These are phyloP conservation scores for Penelope pileata DNA, from an alignment of 2,113 vertebrate genomes.

Conservation along the genomic window DNA sequence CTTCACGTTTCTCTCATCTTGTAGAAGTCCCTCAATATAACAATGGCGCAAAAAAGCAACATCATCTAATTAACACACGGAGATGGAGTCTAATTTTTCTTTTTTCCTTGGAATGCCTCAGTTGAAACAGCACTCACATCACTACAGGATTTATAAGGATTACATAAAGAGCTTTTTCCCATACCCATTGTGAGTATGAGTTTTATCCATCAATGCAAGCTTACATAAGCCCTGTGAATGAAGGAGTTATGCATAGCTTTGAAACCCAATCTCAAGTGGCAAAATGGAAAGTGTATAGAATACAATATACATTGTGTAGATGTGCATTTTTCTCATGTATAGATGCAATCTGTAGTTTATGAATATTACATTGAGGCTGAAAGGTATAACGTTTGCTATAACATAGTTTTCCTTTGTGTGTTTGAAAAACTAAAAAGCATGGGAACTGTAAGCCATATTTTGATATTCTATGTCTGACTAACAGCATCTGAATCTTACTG, in stretches of 20 bases:
- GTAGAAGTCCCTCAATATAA: not conserved
- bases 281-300: not conserved
- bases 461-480: not conserved
- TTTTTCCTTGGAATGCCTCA: not conserved
- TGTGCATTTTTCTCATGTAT: not conserved
- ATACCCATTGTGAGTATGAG: not conserved
- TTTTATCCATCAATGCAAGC: conserved; percentile 26
- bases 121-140: not conserved
- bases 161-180: conserved; percentile 37
- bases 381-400: not conserved
- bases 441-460: not conserved
- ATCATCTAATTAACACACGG: conserved; percentile 50
- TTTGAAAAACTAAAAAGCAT: not conserved
- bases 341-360: not conserved
- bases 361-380: not conserved
- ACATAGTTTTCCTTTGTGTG: not conserved
- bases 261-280: conserved; percentile 37
- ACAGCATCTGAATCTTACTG: not conserved
- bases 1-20: not conserved
- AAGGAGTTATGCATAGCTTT: not conserved
- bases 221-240: conserved; percentile 32
- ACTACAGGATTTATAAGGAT: conserved; percentile 36
- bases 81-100: not conserved
- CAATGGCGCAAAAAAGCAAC: not conserved
- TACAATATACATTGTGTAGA: not conserved